Conservation (phyloP, 2,797 vertebrate species). For the Pyrocephalus nanus region DNA sequence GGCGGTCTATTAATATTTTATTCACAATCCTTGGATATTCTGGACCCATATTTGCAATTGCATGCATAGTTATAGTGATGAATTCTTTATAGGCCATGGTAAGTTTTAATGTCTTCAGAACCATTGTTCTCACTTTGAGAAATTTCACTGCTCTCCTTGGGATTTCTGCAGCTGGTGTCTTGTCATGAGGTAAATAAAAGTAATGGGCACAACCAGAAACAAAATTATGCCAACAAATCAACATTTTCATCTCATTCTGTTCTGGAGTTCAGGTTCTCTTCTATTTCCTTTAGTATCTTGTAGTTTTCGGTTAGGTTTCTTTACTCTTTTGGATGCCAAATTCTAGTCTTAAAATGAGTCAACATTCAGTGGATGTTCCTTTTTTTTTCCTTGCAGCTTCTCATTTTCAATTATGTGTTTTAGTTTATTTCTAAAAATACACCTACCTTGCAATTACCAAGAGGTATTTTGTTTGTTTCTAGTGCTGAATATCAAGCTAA, state of each 20-base stretch:
- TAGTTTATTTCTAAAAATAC: background rate
- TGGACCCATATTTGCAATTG: background rate
- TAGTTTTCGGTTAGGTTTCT: background rate
- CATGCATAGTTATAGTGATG: background rate
- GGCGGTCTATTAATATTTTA: background rate
- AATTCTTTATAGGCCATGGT: background rate
- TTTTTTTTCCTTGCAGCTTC: background rate
- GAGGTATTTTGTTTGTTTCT: slow-evolving; percentile 53
- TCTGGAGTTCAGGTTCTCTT: background rate
- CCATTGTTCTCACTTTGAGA: background rate
- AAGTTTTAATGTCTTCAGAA: background rate
- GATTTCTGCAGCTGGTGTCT: background rate
- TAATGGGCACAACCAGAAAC: background rate
- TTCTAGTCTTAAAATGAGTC: background rate
- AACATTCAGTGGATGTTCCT: background rate
- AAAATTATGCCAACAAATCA: background rate
- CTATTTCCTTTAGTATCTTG: background rate
- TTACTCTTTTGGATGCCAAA: background rate
- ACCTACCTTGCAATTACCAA: background rate
- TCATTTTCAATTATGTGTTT: background rate
- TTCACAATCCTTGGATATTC: background rate
- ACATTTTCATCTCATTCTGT: background rate
- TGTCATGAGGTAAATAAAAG: background rate
- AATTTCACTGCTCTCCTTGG: background rate
- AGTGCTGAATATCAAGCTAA: slow-evolving; percentile 27